Percentiles rank a stretch among this genome's conserved stretches.
phyloP scores from a whole-genome alignment of 1,140 invertebrate species.

The Cotesia glomerata region DNA sequence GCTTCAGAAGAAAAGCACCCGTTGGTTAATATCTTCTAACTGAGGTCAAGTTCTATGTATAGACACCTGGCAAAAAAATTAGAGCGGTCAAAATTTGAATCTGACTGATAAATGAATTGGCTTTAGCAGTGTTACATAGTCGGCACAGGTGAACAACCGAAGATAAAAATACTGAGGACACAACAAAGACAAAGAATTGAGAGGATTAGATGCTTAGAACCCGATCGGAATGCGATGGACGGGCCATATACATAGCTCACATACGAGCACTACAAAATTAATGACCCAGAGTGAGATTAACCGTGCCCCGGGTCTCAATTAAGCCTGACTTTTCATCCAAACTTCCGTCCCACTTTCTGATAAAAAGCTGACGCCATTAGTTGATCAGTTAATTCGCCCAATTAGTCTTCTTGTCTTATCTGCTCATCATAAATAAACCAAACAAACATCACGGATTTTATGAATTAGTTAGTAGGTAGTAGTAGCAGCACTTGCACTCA shows the following conservation, averaged over 20 bases:
- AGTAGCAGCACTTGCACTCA: too few species aligned
- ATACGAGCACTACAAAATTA: conserved; percentile 44
- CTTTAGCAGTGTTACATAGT: conserved; percentile 29
- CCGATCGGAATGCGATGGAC: conserved; percentile 21
- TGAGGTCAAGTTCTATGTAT: conserved; percentile 21
- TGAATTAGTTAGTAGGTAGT: too few species aligned
- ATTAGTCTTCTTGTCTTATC: too few species aligned
- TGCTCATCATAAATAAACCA: too few species aligned
- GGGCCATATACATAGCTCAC: conserved; percentile 1
- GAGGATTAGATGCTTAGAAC: not conserved
- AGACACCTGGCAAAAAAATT: conserved; percentile 20
- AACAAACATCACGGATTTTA: too few species aligned
- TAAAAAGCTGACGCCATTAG: not conserved
- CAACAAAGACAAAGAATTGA: conserved; percentile 23
- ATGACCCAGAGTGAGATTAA: conserved; percentile 57
- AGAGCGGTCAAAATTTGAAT: too few species aligned
- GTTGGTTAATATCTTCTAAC: conserved; percentile 32
- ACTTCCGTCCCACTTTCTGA: conserved; percentile 51
- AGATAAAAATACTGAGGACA: conserved; percentile 58
- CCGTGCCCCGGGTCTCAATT: conserved; percentile 52
- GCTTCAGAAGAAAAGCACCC: not conserved
- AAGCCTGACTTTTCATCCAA: conserved; percentile 54
- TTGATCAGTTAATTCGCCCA: not conserved
- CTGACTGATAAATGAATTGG: too few species aligned
- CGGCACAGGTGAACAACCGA: conserved; percentile 60